A percentile compares a stretch with the other conserved stretches of the same genome.
Conservation (phyloP, 2,888 invertebrate genomes). For the Drosophila helvetica region DNA sequence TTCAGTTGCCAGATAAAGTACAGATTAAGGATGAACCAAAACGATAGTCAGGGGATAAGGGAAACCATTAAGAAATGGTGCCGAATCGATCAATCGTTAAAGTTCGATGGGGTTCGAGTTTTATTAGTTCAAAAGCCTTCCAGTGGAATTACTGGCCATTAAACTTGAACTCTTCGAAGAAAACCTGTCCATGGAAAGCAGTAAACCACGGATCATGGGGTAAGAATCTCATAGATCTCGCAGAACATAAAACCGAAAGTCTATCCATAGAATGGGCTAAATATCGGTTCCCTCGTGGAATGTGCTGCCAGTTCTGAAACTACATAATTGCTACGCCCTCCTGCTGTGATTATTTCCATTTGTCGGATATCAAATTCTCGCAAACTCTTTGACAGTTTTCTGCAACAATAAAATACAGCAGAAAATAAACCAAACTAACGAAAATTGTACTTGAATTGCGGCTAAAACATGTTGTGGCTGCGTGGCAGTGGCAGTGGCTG, state of each 20-base stretch:
- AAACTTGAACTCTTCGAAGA: too few relatives aligned
- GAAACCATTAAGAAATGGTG: not conserved
- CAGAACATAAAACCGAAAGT: too few relatives aligned
- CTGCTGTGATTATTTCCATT: conserved; percentile 57
- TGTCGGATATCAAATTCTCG: conserved; percentile 50
- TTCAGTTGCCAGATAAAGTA: too few relatives aligned
- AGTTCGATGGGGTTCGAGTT: too few relatives aligned
- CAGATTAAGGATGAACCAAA: not conserved
- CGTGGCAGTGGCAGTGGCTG: conserved; percentile 3
- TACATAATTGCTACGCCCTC: conserved; percentile 25
- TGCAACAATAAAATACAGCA: conserved; percentile 51
- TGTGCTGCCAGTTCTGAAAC: too few relatives aligned
- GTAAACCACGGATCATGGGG: too few relatives aligned
- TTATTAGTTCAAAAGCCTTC: too few relatives aligned
- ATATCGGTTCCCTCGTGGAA: not conserved
- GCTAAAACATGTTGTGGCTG: conserved; percentile 36
- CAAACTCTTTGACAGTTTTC: conserved; percentile 69
- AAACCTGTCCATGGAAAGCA: too few relatives aligned
- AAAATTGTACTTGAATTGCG: conserved; percentile 60
- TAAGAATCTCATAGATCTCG: too few relatives aligned
- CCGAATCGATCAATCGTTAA: not conserved
- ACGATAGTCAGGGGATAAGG: too few relatives aligned
- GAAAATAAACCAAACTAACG: conserved; percentile 6
- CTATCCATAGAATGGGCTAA: too few relatives aligned
- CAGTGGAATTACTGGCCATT: too few relatives aligned